Evolutionary conservation across 2,113 vertebrate species (phyloP).

Genomic region (Corvus moneduloides): DNA sequence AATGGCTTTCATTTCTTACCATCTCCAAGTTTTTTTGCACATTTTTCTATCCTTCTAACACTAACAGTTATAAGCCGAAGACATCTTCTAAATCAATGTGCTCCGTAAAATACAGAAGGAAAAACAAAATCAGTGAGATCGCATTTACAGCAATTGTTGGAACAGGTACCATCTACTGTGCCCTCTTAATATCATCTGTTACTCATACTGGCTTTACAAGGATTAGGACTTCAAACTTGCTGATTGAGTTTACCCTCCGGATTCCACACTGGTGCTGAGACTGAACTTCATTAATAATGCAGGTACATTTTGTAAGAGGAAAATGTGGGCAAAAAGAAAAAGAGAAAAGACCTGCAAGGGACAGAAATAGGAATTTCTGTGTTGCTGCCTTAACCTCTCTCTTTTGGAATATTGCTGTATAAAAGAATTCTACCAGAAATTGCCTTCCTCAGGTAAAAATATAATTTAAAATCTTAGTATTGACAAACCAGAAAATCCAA

Average conservation of each 20-base stretch:
- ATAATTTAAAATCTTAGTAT: background rate
- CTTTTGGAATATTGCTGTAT: background rate
- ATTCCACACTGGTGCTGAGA: background rate
- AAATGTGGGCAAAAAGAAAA: background rate
- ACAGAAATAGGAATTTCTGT: background rate
- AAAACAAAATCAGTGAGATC: background rate
- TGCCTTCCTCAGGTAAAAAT: background rate
- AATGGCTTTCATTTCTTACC: background rate
- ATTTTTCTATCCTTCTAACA: background rate
- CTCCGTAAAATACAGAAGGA: background rate
- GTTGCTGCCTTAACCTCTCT: background rate
- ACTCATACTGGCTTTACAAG: background rate
- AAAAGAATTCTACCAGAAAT: background rate
- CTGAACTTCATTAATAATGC: background rate
- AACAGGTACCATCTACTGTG: background rate
- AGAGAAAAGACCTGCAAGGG: background rate
- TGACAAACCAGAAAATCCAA: background rate
- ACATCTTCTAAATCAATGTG: background rate
- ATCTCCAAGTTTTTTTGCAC: background rate
- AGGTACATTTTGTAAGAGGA: background rate
- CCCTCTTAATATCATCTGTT: background rate
- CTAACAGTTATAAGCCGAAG: background rate
- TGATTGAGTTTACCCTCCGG: background rate
- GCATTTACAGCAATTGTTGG: background rate
- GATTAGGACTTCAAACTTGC: background rate